Conservation (phyloP, 2,797 vertebrate genomes). For the Mycteria americana region DNA sequence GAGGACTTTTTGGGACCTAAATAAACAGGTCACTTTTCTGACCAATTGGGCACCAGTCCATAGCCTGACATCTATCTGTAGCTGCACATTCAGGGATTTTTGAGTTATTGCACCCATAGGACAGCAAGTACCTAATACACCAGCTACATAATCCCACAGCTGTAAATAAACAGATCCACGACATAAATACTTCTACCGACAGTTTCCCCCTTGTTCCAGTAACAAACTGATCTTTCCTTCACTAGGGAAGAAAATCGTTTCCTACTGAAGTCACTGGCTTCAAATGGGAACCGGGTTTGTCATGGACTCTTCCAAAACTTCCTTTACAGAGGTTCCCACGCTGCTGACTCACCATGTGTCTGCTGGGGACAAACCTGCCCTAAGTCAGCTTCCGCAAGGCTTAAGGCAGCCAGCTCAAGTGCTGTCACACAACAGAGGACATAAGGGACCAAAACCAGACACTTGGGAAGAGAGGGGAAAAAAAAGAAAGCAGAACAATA, state of each 20-base stretch:
- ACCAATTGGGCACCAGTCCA: background rate
- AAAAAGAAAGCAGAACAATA: background rate
- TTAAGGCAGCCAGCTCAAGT: background rate
- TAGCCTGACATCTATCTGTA: background rate
- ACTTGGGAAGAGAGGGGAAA: background rate
- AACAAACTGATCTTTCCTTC: background rate
- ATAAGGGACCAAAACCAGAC: background rate
- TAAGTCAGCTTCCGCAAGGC: background rate
- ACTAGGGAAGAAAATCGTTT: background rate
- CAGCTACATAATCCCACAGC: background rate
- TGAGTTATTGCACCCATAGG: background rate
- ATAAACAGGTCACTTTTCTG: background rate
- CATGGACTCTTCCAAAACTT: background rate
- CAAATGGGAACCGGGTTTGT: background rate
- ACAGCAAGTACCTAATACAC: background rate
- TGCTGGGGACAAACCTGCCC: background rate
- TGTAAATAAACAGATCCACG: background rate
- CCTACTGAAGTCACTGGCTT: background rate
- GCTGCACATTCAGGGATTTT: background rate
- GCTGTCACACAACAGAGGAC: background rate
- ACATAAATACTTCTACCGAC: background rate
- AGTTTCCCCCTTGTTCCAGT: background rate
- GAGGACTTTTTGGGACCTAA: background rate
- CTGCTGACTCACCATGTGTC: background rate
- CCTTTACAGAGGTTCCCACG: background rate